phyloP scores from a whole-genome alignment of 2,888 invertebrate species.

The Drosophila algonquin region DNA sequence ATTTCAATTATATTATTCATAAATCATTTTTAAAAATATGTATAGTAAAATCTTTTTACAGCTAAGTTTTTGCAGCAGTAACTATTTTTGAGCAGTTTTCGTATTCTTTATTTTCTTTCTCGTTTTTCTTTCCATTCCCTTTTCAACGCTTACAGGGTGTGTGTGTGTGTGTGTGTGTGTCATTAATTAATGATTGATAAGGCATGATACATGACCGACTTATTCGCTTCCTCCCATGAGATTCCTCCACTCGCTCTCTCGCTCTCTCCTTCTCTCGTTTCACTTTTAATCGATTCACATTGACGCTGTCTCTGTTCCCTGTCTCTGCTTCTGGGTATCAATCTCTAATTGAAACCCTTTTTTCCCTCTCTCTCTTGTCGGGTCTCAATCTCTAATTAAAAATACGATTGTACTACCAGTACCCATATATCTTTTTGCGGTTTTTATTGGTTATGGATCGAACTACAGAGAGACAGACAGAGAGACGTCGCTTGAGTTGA shows the following conservation, averaged over 20 bases:
- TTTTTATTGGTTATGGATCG: constrained; percentile 52
- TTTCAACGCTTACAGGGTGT: not conserved
- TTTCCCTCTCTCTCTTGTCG: not conserved
- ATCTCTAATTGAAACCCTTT: not conserved
- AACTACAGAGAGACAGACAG: constrained; percentile 15
- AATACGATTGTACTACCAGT: constrained; percentile 30
- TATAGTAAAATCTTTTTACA: too few species aligned
- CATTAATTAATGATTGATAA: not conserved
- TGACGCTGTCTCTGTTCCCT: too few species aligned
- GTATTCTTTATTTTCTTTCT: too few species aligned
- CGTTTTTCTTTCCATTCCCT: too few species aligned
- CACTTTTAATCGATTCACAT: not conserved
- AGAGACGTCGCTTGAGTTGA: constrained; percentile 30
- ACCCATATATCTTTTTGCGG: constrained; percentile 50
- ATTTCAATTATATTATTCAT: too few species aligned
- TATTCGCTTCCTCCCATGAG: not conserved
- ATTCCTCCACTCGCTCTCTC: not conserved
- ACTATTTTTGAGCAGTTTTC: too few species aligned
- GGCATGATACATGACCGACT: not conserved
- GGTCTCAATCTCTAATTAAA: constrained; percentile 47
- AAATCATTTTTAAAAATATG: too few species aligned
- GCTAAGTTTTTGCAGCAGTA: too few species aligned
- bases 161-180: not conserved
- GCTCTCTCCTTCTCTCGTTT: not conserved
- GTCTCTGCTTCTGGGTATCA: not conserved